Evolutionary conservation across 2,888 invertebrate species (phyloP).

Genomic region (Amphipoea lucens): DNA sequence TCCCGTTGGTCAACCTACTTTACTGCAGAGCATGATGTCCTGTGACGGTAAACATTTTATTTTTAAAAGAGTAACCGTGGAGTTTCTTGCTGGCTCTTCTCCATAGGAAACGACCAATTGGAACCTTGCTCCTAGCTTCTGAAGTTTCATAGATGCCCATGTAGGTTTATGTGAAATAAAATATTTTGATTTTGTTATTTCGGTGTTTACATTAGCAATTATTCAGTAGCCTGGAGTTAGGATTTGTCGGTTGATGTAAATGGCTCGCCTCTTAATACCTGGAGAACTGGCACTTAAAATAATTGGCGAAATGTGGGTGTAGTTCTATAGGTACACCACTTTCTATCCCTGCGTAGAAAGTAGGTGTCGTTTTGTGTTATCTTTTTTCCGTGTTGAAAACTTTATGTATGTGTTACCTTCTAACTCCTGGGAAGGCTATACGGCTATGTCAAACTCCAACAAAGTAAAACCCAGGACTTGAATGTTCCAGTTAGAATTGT

Average conservation of each 20-base stretch:
- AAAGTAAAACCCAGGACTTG: not conserved
- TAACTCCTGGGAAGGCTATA: not conserved
- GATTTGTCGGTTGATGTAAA: not conserved
- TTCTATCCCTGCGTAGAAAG: not conserved
- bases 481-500: not conserved
- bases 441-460: not conserved
- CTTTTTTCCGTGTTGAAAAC: not conserved
- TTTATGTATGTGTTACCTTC: not conserved
- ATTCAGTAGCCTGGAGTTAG: not conserved
- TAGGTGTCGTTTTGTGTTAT: not conserved
- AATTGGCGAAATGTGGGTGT: not conserved
- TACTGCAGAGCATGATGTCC: no score
- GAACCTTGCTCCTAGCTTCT: not conserved
- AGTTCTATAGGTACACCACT: not conserved
- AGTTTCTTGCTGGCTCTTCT: not conserved
- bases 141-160: not conserved
- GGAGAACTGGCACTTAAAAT: not conserved
- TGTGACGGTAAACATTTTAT: no score
- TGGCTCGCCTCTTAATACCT: not conserved
- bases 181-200: not conserved
- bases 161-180: not conserved
- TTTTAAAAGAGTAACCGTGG: no score
- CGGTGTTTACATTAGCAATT: not conserved
- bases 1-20: not conserved
- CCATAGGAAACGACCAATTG: not conserved